Evolutionary conservation across 2,888 invertebrate genomes (phyloP), one percentile per base, ranked within the genome.

Genomic region (Erebia aethiops): DNA sequence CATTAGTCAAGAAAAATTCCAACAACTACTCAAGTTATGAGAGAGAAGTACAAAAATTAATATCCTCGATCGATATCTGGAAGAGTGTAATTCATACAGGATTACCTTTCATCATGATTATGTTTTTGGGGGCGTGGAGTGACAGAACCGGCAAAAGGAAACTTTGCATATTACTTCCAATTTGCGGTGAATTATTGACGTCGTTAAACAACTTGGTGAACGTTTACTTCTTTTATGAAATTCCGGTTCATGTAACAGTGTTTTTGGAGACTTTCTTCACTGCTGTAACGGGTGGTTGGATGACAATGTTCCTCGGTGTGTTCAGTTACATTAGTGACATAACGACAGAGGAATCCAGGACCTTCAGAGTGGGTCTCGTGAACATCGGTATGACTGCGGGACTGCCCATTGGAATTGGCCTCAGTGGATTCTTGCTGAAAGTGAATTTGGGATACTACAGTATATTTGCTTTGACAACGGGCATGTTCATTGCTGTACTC

Each of bases 301-400:
- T 94, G 75, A 92, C 94, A 0, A 94, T 94, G 93, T 94, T 94
- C 70, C 88, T 95, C 75, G 94, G 94, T 70, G 92, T 95, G 70
- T 94, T 95, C 85, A 95, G 95, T 80, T 95, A 95, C 81, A 93
- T 96, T 14, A 94, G 95, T 80, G 95, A 95, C 73, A 93, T 95
- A 62, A 94, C 95, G n/a, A 89, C 91, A 9, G 92, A 93, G 54
- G 91, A 94, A 75, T 89, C 91, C 1, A 90, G 95, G 76, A 95
- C 96, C 5, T 89, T 94, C 63, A 85, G 95, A 76, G 94, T 96
- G 7, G 95, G 95, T 0, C 82, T 95, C 61, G 91, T 95, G n/a
- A 95, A 95, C 80, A 92, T 95, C 62, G 94, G 95, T 81, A 91
- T 94, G 82, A 95, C 95, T 11, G 86, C 94, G 8, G 95, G 95